Evolutionary conservation across 2,113 vertebrate species (phyloP).

Genomic region (Electrona antarctica): DNA sequence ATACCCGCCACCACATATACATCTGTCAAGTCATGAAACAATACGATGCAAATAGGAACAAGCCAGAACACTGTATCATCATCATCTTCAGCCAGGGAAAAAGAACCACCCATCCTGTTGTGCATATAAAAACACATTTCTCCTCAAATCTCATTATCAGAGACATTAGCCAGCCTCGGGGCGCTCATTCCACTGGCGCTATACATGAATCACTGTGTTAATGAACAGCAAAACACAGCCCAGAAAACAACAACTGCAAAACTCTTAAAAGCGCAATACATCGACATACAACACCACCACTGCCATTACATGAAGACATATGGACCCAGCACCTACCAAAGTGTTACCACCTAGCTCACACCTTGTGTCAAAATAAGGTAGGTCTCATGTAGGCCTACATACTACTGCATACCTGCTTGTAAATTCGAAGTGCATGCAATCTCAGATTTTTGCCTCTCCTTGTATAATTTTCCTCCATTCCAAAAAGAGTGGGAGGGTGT

Average conservation of each 20-base stretch:
- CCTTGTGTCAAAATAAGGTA: too few species aligned
- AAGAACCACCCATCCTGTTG: slow-evolving; percentile 1
- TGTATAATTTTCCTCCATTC: too few species aligned
- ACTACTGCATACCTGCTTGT: too few species aligned
- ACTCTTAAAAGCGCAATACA: slow-evolving; percentile 24
- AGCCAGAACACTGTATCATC: not conserved
- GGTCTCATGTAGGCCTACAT: too few species aligned
- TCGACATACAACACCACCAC: not conserved
- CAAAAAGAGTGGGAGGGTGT: too few species aligned
- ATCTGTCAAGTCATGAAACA: not conserved
- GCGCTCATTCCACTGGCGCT: slow-evolving; percentile 38
- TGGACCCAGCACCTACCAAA: too few species aligned
- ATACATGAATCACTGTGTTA: slow-evolving; percentile 60
- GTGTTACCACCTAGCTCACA: too few species aligned
- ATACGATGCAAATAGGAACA: not conserved
- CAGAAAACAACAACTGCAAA: slow-evolving; percentile 11
- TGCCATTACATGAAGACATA: too few species aligned
- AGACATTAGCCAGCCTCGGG: slow-evolving; percentile 51
- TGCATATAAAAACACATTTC: slow-evolving; percentile 30
- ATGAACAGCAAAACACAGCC: slow-evolving; percentile 52
- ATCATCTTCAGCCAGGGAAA: slow-evolving; percentile 10
- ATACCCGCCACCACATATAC: too few species aligned
- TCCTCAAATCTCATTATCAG: slow-evolving; percentile 51
- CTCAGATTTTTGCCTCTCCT: too few species aligned
- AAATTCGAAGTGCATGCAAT: too few species aligned